These are phyloP conservation scores for Oryzias curvinotus DNA, from an alignment of 2,113 vertebrate genomes.

Conservation along the genomic window DNA sequence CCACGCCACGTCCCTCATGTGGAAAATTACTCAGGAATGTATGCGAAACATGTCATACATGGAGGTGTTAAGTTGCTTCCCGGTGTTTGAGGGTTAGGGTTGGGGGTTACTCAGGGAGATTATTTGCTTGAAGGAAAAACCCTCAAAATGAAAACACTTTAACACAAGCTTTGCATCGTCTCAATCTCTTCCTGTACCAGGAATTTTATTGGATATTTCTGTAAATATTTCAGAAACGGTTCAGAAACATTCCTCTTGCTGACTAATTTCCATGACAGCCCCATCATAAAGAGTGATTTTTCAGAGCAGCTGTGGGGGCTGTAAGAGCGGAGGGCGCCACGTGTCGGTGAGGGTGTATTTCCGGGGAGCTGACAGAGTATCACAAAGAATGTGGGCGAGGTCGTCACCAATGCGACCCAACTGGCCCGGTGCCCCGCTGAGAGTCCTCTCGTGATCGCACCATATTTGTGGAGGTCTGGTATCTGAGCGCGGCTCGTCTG, in stretches of 20 bases:
- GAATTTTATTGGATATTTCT: too few relatives aligned
- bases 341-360: constrained; percentile 60
- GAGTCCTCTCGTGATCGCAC: constrained; percentile 49
- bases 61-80: constrained; percentile 22
- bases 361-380: constrained; percentile 54
- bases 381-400: constrained; percentile 66
- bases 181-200: too few relatives aligned
- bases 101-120: too few relatives aligned
- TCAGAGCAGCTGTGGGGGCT: constrained; percentile 36
- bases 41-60: constrained; percentile 15
- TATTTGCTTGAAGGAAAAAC: constrained; percentile 5
- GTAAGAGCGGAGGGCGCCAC: constrained; percentile 26
- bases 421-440: constrained; percentile 53
- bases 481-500: constrained; percentile 34
- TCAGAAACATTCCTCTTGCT: neutral
- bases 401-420: constrained; percentile 47
- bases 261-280: constrained; percentile 25
- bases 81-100: constrained; percentile 10
- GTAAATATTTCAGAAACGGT: too few relatives aligned
- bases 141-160: neutral
- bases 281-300: constrained; percentile 20
- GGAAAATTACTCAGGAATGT: constrained; percentile 33
- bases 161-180: too few relatives aligned
- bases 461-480: constrained; percentile 58
- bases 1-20: neutral